Conservation (phyloP, 2,797 vertebrate species). For the Sebastes hubbsi region DNA sequence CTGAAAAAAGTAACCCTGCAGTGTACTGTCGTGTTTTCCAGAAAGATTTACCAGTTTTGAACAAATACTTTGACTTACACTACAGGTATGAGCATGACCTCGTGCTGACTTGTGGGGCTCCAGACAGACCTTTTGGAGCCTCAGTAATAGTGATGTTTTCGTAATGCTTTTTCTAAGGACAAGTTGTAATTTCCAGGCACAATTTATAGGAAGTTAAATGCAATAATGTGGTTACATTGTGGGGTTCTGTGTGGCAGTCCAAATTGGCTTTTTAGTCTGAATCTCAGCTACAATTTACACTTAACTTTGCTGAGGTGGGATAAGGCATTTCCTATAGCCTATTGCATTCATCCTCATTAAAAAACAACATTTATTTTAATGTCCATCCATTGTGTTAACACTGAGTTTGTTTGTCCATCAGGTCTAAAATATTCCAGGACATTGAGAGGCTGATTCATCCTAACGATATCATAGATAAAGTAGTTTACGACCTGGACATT, state of each 20-base stretch:
- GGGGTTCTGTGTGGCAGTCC: not conserved
- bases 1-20: too few relatives aligned
- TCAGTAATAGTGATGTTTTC: not conserved
- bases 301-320: not conserved
- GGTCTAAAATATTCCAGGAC: slow-evolving; percentile 97
- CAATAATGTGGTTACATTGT: not conserved
- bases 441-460: slow-evolving; percentile 97
- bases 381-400: not conserved
- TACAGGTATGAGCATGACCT: not conserved
- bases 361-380: not conserved
- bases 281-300: not conserved
- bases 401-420: slow-evolving; percentile 62
- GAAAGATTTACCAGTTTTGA: not conserved
- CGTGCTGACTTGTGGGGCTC: not conserved
- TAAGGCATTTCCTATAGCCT: not conserved
- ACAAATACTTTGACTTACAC: not conserved
- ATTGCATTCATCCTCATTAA: not conserved
- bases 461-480: slow-evolving; percentile 93
- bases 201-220: not conserved
- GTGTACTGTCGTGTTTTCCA: not conserved
- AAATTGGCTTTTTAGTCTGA: not conserved
- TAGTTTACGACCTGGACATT: slow-evolving; percentile 95
- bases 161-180: not conserved
- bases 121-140: not conserved
- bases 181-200: not conserved